Conservation (phyloP, 2,113 vertebrate species). For the Scatophagus argus region DNA sequence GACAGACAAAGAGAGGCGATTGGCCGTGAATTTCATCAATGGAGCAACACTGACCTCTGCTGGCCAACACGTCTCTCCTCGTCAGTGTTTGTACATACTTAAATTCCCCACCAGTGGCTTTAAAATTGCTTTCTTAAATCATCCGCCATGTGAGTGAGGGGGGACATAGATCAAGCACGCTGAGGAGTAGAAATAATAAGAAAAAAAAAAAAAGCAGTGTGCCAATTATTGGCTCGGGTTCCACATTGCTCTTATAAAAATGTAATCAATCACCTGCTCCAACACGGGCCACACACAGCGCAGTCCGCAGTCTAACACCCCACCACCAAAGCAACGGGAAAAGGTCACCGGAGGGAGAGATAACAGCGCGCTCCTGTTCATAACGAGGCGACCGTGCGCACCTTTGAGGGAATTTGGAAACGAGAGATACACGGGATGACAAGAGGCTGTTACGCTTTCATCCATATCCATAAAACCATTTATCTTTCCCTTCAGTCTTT, state of each 20-base stretch:
- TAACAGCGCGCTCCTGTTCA: slow-evolving; percentile 20
- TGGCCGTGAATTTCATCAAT: slow-evolving; percentile 64
- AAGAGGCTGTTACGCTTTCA: slow-evolving; percentile 37
- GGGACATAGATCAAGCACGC: slow-evolving; percentile 64
- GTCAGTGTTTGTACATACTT: not conserved
- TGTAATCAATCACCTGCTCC: slow-evolving; percentile 72
- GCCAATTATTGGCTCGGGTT: slow-evolving; percentile 70
- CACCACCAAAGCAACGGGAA: slow-evolving; percentile 4
- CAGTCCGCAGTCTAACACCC: slow-evolving; percentile 50
- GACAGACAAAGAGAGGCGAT: slow-evolving; percentile 5
- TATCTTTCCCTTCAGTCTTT: slow-evolving; percentile 17
- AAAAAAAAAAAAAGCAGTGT: slow-evolving; percentile 58
- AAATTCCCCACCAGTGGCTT: slow-evolving; percentile 45
- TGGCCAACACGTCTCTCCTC: slow-evolving; percentile 66
- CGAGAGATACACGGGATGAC: not conserved
- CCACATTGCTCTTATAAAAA: slow-evolving; percentile 68
- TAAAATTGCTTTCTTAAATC: slow-evolving; percentile 77
- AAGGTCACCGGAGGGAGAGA: slow-evolving; percentile 36
- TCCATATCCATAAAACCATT: slow-evolving; percentile 22
- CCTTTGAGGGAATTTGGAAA: slow-evolving; percentile 38
- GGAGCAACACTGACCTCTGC: slow-evolving; percentile 93
- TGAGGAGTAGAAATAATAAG: slow-evolving; percentile 62
- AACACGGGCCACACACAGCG: slow-evolving; percentile 50
- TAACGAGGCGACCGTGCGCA: not conserved
- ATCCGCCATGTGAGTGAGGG: slow-evolving; percentile 56